These are phyloP conservation scores for Galeopsomyia nigrocyanea DNA, from an alignment of 2,888 invertebrate genomes.

Conservation along the genomic window DNA sequence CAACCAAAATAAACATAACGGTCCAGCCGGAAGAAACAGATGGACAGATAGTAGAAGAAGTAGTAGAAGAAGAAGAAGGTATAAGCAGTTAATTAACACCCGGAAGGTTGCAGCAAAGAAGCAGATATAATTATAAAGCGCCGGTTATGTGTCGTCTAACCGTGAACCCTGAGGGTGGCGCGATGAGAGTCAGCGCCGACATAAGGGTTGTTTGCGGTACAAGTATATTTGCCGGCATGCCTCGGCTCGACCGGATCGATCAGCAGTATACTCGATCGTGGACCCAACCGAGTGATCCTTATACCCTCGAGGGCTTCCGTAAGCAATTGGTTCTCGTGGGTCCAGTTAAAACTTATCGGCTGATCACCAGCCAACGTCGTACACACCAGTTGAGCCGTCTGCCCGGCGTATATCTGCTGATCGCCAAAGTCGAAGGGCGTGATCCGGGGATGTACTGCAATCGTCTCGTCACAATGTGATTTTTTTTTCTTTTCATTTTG, in stretches of 20 bases:
- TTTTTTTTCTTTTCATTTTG: conserved; percentile 5
- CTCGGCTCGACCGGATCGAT: conserved; percentile 69
- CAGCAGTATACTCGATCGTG: conserved; percentile 67
- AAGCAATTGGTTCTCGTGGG: conserved; percentile 69
- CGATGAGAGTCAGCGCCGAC: conserved; percentile 70
- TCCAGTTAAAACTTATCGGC: conserved; percentile 73
- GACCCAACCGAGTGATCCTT: conserved; percentile 64
- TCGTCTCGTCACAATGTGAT: conserved; percentile 27
- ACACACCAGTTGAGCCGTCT: conserved; percentile 82
- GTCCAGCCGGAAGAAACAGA: neutral
- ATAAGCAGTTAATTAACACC: conserved; percentile 13
- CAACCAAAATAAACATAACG: neutral
- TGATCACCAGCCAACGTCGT: conserved; percentile 75
- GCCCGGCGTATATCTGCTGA: conserved; percentile 82
- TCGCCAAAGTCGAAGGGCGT: conserved; percentile 85
- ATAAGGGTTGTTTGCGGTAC: conserved; percentile 73
- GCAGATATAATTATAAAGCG: neutral
- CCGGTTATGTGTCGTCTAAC: conserved; percentile 66
- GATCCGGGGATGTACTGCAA: conserved; percentile 86
- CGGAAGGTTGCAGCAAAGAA: neutral
- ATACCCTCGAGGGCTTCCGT: conserved; percentile 62
- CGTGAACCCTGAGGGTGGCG: conserved; percentile 73
- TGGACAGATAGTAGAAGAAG: conserved; percentile 9
- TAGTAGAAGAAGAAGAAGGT: conserved; percentile 9
- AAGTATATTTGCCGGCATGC: conserved; percentile 74